Percentiles rank a stretch among this genome's conserved stretches.
These are phyloP conservation scores for Ennomos erosarius DNA, from an alignment of 2,888 invertebrate genomes.

Conservation along the genomic window DNA sequence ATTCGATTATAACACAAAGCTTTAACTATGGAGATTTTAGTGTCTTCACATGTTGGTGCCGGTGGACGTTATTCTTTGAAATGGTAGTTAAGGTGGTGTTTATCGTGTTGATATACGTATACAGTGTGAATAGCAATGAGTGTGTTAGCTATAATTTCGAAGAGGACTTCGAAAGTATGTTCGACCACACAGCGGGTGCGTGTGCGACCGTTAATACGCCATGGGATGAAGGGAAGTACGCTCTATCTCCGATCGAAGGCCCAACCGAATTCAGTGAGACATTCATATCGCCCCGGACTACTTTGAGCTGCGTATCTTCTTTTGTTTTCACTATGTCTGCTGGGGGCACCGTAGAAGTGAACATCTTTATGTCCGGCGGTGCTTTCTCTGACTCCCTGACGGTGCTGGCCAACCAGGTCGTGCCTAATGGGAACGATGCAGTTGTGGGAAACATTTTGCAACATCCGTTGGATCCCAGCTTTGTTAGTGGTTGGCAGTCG, in stretches of 20 bases:
- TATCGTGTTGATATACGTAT: conserved; percentile 35
- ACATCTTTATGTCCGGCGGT: conserved; percentile 50
- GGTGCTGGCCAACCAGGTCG: conserved; percentile 49
- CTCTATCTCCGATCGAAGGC: conserved; percentile 36
- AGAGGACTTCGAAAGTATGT: conserved; percentile 47
- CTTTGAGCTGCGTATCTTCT: conserved; percentile 47
- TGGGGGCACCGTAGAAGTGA: conserved; percentile 55
- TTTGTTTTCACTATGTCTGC: conserved; percentile 48
- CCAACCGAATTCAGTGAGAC: conserved; percentile 44
- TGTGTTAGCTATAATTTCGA: conserved; percentile 60
- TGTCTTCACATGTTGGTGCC: conserved; percentile 42
- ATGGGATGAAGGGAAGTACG: conserved; percentile 52
- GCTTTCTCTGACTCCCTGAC: conserved; percentile 46
- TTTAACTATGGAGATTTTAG: conserved; percentile 46
- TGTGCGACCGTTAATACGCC: conserved; percentile 36
- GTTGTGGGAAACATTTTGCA: conserved; percentile 27
- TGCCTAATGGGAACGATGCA: conserved; percentile 28
- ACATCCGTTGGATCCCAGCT: conserved; percentile 4
- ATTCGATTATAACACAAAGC: conserved; percentile 44
- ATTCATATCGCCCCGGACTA: conserved; percentile 46
- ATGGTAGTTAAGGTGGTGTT: conserved; percentile 39
- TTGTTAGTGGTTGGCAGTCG: conserved; percentile 46
- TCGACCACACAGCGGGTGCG: conserved; percentile 42
- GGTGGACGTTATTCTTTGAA: conserved; percentile 32
- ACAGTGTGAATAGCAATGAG: conserved; percentile 46